Percentiles rank a stretch among this genome's conserved stretches.
Evolutionary conservation across 2,888 invertebrate species (phyloP).

Genomic region (Plagodis dolabraria): DNA sequence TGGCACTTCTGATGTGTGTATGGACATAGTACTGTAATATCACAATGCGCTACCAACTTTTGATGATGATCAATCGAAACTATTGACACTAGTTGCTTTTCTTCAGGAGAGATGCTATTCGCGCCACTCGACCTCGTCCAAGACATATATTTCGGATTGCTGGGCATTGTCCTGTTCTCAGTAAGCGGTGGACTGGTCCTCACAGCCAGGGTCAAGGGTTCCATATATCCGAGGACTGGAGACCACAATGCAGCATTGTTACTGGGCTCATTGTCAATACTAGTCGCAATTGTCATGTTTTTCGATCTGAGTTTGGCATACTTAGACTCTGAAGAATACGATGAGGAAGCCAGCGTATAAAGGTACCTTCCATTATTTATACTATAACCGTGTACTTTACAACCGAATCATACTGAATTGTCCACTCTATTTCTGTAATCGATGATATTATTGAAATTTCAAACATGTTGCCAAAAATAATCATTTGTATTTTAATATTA

Average conservation of each 20-base stretch:
- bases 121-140: slow-evolving; percentile 77
- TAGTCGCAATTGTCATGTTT: slow-evolving; percentile 67
- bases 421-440: too few species aligned
- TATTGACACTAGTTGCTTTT: slow-evolving; percentile 39
- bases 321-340: slow-evolving; percentile 76
- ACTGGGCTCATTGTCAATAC: slow-evolving; percentile 57
- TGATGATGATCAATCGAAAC: background rate
- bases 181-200: slow-evolving; percentile 66
- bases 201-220: slow-evolving; percentile 51
- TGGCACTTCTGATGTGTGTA: too few species aligned
- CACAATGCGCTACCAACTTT: too few species aligned
- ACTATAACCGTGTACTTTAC: too few species aligned
- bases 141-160: slow-evolving; percentile 74
- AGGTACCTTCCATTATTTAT: slow-evolving; percentile 33
- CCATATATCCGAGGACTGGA: slow-evolving; percentile 63
- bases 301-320: slow-evolving; percentile 74
- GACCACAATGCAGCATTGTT: slow-evolving; percentile 58
- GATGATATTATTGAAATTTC: too few species aligned
- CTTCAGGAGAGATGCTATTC: slow-evolving; percentile 77
- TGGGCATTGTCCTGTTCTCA: slow-evolving; percentile 66
- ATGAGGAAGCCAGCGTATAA: slow-evolving; percentile 72
- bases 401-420: too few species aligned
- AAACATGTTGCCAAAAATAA: too few species aligned
- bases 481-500: too few species aligned
- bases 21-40: too few species aligned